phyloP scores from a whole-genome alignment of 2,797 vertebrate species.

The Sitta carolinensis region DNA sequence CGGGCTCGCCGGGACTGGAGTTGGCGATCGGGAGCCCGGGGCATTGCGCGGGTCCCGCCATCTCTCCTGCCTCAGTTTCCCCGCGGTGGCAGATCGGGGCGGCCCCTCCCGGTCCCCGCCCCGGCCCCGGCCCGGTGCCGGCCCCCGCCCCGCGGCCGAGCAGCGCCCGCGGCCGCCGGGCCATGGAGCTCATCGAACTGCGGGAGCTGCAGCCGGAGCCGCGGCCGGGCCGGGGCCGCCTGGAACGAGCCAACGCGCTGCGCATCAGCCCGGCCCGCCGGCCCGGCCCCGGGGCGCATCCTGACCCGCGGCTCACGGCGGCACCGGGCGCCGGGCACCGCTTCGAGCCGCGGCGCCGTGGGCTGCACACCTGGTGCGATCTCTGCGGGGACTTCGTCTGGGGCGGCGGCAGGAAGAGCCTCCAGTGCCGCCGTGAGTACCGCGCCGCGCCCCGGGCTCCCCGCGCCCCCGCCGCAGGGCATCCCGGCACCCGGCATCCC shows the following conservation, averaged over 20 bases:
- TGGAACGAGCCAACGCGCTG: constrained; percentile 80
- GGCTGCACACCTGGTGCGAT: constrained; percentile 95
- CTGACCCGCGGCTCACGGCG: constrained; percentile 57
- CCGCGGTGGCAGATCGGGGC: not conserved
- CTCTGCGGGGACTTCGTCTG: constrained; percentile 97
- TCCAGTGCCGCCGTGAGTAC: constrained; percentile 92
- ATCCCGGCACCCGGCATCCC: not conserved
- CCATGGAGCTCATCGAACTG: constrained; percentile 91
- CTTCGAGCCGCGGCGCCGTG: constrained; percentile 86
- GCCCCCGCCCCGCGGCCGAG: not conserved
- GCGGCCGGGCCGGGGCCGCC: constrained; percentile 76
- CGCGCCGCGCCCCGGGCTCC: not conserved
- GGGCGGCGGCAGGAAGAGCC: constrained; percentile 90
- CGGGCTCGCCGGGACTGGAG: not conserved
- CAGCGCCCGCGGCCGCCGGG: not conserved
- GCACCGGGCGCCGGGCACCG: constrained; percentile 82
- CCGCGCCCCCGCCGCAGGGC: not conserved
- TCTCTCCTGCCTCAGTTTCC: constrained; percentile 40
- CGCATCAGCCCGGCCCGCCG: constrained; percentile 80
- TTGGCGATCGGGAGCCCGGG: not conserved
- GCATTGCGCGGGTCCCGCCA: no score
- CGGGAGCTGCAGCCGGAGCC: constrained; percentile 81
- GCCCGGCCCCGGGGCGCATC: constrained; percentile 41
- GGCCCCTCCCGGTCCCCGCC: constrained; percentile 9
- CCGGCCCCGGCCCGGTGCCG: not conserved